Conservation (phyloP, 2,888 invertebrate genomes). For the Lithophane socia region DNA sequence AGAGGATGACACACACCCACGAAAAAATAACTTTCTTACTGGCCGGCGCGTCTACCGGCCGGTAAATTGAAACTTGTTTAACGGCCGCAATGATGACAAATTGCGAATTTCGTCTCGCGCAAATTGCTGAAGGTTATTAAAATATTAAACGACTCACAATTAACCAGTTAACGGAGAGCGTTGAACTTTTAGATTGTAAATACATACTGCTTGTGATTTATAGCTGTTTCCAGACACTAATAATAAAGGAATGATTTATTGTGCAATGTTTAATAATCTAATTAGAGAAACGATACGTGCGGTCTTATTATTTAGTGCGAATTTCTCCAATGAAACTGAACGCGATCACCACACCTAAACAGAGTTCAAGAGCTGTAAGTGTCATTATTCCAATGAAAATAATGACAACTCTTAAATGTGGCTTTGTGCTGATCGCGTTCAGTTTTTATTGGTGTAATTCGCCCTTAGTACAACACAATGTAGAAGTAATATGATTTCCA, state of each 20-base stretch:
- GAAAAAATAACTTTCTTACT: conserved; percentile 73
- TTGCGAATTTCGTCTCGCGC: conserved; percentile 44
- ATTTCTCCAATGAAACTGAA: no score
- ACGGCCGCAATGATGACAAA: conserved; percentile 72
- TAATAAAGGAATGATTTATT: conserved; percentile 41
- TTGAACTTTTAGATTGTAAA: conserved; percentile 60
- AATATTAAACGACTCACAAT: conserved; percentile 56
- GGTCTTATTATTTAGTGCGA: conserved; percentile 9
- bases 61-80: conserved; percentile 77
- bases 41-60: conserved; percentile 55
- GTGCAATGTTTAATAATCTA: conserved; percentile 21
- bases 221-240: conserved; percentile 34
- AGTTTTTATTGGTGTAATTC: no score
- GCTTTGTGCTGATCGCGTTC: no score
- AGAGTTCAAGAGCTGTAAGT: no score
- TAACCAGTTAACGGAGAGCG: conserved; percentile 49
- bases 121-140: conserved; percentile 59
- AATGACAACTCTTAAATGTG: no score
- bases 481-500: not conserved
- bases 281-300: conserved; percentile 38
- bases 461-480: no score
- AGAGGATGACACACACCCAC: conserved; percentile 76
- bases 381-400: no score
- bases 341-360: no score
- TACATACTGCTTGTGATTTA: conserved; percentile 33